phyloP scores from a whole-genome alignment of 2,113 vertebrate genomes.

The Rhinolophus ferrumequinum region DNA sequence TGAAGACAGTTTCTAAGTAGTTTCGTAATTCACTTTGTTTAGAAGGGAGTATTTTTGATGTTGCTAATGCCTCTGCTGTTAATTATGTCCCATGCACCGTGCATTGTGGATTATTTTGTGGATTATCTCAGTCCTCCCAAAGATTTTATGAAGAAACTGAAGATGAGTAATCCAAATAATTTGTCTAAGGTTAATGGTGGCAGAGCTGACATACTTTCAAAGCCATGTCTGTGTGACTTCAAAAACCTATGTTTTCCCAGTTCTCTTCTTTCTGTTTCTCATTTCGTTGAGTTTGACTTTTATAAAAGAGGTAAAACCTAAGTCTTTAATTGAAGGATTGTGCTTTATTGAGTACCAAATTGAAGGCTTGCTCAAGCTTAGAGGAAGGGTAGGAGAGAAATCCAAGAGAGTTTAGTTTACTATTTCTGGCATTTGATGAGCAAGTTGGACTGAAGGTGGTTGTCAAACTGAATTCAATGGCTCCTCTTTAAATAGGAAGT shows the following conservation, averaged over 20 bases:
- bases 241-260: neutral
- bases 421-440: neutral
- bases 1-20: slow-evolving; percentile 9
- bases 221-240: neutral
- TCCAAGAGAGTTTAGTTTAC: neutral
- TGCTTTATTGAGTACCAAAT: neutral
- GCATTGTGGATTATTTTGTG: neutral
- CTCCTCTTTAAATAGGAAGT: neutral
- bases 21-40: neutral
- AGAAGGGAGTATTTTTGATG: neutral
- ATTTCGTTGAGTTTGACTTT: neutral
- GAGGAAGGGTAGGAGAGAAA: neutral
- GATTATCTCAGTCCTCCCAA: neutral
- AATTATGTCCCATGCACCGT: neutral
- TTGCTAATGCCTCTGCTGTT: neutral
- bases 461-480: neutral
- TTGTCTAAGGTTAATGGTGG: neutral
- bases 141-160: slow-evolving; percentile 4
- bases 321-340: neutral
- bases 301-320: neutral
- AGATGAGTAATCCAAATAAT: neutral
- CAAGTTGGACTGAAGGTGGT: neutral
- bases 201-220: neutral
- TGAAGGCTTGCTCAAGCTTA: neutral
- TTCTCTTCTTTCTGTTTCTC: neutral